Percentiles rank a stretch among this genome's conserved stretches.
Evolutionary conservation across 92 coral and sea anemone genomes (phyloP).

Genomic region (Zoanthus sansibaricus): DNA sequence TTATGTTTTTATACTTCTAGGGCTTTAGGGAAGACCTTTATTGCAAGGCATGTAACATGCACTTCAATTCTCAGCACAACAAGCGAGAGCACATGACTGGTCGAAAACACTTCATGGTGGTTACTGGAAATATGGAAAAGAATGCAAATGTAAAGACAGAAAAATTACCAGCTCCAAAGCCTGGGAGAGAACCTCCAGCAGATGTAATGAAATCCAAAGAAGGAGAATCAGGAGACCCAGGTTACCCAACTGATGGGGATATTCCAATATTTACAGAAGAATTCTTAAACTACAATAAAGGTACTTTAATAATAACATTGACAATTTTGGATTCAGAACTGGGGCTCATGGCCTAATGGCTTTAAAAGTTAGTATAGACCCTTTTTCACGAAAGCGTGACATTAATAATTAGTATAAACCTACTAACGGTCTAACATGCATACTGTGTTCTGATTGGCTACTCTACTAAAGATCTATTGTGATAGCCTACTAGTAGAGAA

Average conservation of each 20-base stretch:
- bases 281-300: conserved; percentile 96
- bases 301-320: conserved; percentile 29
- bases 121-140: conserved; percentile 72
- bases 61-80: conserved; percentile 91
- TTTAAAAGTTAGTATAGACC: no score
- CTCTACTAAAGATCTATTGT: no score
- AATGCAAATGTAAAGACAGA: conserved; percentile 57
- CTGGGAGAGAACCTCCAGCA: background rate
- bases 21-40: conserved; percentile 70
- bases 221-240: conserved; percentile 47
- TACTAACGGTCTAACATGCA: no score
- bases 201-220: conserved; percentile 60
- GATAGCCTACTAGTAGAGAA: no score
- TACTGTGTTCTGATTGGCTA: no score
- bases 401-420: no score
- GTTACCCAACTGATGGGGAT: conserved; percentile 82
- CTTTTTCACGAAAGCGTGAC: no score
- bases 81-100: conserved; percentile 91
- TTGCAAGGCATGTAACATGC: conserved; percentile 91
- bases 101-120: conserved; percentile 81
- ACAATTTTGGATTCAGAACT: no score
- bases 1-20: conserved; percentile 19
- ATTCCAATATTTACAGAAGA: conserved; percentile 98
- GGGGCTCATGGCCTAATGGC: no score
- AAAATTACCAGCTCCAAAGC: conserved; percentile 35